Percentiles rank a stretch among this genome's conserved stretches.
These are phyloP conservation scores for silkworm (Bombyx mori) DNA, from an alignment of 1,140 invertebrate genomes.

Conservation along the genomic window ASM3026992v2 NC_085121.1:6412501-6413000, in stretches of 20 bases:
- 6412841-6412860: too few relatives aligned
- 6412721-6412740: conserved; percentile 83
- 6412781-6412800: conserved; percentile 7
- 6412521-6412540: too few relatives aligned
- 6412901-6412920: too few relatives aligned
- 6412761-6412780: conserved; percentile 84
- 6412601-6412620: conserved; percentile 88
- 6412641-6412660: conserved; percentile 81
- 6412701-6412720: conserved; percentile 89
- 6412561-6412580: conserved; percentile 7
- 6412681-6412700: conserved; percentile 75
- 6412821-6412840: neutral
- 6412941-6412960: too few relatives aligned
- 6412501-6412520: too few relatives aligned
- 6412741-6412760: conserved; percentile 89
- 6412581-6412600: conserved; percentile 74
- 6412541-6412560: too few relatives aligned
- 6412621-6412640: conserved; percentile 83
- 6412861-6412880: too few relatives aligned
- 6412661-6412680: conserved; percentile 90
- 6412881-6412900: too few relatives aligned
- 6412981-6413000: too few relatives aligned
- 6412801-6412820: neutral
- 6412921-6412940: too few relatives aligned
- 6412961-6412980: too few relatives aligned